A percentile compares a stretch with the other conserved stretches of the same genome.
Conservation (phyloP, 64 coral and sea anemone genomes). For the Cladopsammia gracilis region DNA sequence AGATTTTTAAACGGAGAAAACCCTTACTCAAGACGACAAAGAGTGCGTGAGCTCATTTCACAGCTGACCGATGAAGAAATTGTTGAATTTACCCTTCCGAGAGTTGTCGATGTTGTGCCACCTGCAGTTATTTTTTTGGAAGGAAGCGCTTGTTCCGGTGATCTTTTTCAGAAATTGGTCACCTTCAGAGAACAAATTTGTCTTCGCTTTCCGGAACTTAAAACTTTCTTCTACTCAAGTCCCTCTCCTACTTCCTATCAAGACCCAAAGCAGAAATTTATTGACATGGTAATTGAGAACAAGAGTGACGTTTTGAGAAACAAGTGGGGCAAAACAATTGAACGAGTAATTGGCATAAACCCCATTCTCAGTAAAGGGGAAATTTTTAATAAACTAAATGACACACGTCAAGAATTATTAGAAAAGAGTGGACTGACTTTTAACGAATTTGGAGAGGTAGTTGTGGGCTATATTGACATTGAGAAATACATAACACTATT, state of each 20-base stretch:
- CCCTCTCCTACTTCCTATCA: not conserved
- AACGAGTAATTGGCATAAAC: constrained; percentile 51
- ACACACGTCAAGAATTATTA: constrained; percentile 33
- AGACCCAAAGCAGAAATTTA: constrained; percentile 21
- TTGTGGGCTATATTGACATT: constrained; percentile 59
- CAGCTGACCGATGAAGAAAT: not conserved
- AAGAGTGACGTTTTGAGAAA: constrained; percentile 60
- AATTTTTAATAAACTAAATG: constrained; percentile 49
- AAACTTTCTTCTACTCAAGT: not conserved
- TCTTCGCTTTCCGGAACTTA: not conserved
- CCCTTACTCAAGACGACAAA: not conserved
- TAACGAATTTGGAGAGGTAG: constrained; percentile 53
- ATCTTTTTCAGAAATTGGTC: not conserved
- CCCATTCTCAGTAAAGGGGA: constrained; percentile 54
- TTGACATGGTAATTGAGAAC: not conserved
- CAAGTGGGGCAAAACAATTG: constrained; percentile 62
- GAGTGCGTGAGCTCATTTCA: not conserved
- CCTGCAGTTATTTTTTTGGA: not conserved
- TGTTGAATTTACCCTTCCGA: not conserved
- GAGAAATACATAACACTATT: constrained; percentile 52
- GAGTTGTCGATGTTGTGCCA: not conserved
- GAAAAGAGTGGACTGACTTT: constrained; percentile 53
- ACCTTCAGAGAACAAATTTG: not conserved
- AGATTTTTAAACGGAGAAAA: not conserved
- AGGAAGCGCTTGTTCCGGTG: not conserved